Evolutionary conservation across 1,140 invertebrate genomes (phyloP), one percentile per base, ranked within the genome.

Genomic region (Bombus turneri): DNA sequence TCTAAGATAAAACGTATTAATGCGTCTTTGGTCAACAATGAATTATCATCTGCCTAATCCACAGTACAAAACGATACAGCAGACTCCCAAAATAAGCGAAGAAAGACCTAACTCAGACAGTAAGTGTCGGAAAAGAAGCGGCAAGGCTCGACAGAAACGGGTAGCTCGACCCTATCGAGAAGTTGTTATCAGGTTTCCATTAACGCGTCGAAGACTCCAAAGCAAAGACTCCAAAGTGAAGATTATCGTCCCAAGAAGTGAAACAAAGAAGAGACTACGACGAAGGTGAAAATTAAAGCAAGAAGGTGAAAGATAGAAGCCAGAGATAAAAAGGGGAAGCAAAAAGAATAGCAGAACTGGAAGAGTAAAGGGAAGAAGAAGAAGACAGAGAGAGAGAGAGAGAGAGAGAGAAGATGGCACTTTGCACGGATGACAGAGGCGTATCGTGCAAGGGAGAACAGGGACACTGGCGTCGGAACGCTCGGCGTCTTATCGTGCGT

Each of bases 161-260:
- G 77, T 68, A 69, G 72, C 28, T 62, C 59, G 53, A 72, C 80
- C 39, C 80, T 25, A 83, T 75, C 57, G 72, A 74, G 39, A 41
- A 86, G 87, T 90, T 87, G 91, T 93, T 94, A 93, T 93, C 93
- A 91, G 91, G 87, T 92, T 94, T 93, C 92, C 93, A 93, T 94
- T 93, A 93, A 86, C 92, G 86, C 90, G 87, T 73, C 85, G 76
- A 72, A 72, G 91, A 78, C 72, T 68, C 78, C 83, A 91, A 81
- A 57, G 90, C 84, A 86, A 88, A 53, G 59, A 62, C 59, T 62
- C 3, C 28, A 90, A 87, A 83, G 31, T n/a, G n/a, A 73, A 77
- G 82, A 81, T 87, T 76, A 76, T 59, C 74, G 15, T 6, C 68
- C 82, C 59, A 76, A 73, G 53, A 34, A 12, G 53, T n/a, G 75